Base-by-base conservation (phyloP, 2,113 vertebrate species). In the Labrus mixtus region DNA sequence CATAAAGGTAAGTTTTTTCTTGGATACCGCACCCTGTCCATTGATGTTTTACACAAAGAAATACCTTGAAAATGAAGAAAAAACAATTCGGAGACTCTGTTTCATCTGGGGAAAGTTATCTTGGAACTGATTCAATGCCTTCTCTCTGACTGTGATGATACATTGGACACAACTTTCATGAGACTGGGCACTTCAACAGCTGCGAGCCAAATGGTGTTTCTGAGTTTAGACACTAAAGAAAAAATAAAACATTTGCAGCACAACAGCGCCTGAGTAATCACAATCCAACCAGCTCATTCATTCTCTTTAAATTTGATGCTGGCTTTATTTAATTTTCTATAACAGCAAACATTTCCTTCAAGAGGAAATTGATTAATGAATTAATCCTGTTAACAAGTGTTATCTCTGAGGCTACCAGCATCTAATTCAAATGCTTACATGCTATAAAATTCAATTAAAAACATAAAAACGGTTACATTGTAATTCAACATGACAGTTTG, bases 101-200 rank as follows among this genome's bases (percentile, higher is more conserved):
- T 69, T 69, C 10, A 76, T 78, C 6, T 43, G 66, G 72, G 19
- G 20, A 72, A 63, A 73, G 41, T 25, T 66, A 10, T 50, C 29
- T 51, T 65, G 76, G 62, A 82, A 46, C 39, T 58, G 43, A 41
- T 70, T 77, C 61, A 75, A 37, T 22, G 62, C 36, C 39, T 71
- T 50, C 15, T 7, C 16, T 20, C 41, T 41, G 29, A 46, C 72
- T 20, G 17, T 41, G 23, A 4, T 72, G 54, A 64, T 65, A 48
- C 58, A 50, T 37, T 20, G 43, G 17, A 41, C 29, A 41, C 39
- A 41, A 41, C 39, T 41, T 48, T 59, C 51, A 60, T 48, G 12
- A 41, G 68, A 73, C 46, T 80, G 56, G 56, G 55, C 62, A 54
- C 12, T 1, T 36, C 9, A 0, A 29, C 77, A 79, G 60, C 59